phyloP scores from a whole-genome alignment of 2,113 vertebrate species.

The Ammodramus savannarum region DNA sequence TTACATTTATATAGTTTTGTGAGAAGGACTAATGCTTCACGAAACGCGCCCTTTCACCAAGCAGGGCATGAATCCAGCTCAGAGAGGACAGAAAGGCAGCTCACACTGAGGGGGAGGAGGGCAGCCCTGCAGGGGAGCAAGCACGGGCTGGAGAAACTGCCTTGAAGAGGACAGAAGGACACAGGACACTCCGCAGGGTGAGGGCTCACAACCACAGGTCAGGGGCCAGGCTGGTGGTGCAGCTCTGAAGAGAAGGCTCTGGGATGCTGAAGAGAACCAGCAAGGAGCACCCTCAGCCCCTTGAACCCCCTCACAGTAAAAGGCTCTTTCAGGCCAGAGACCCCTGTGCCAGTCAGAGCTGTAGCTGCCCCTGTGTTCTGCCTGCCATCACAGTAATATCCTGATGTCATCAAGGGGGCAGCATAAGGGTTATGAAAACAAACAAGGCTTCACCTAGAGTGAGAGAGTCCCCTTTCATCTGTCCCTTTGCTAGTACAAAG shows the following conservation, averaged over 20 bases:
- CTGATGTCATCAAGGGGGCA: not conserved
- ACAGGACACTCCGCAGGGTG: fast-evolving
- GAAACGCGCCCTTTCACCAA: fast-evolving
- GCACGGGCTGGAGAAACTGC: not conserved
- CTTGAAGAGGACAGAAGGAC: not conserved
- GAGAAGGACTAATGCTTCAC: not conserved
- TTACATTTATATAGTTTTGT: not conserved
- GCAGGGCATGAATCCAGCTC: not conserved
- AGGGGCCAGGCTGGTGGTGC: not conserved
- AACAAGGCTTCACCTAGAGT: not conserved
- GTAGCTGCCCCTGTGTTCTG: fast-evolving
- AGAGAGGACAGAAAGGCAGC: not conserved
- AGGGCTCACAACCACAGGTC: fast-evolving
- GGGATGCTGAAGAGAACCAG: fast-evolving
- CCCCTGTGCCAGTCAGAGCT: fast-evolving
- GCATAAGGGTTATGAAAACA: not conserved
- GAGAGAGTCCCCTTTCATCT: not conserved
- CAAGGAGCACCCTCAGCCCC: fast-evolving
- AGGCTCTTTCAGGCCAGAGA: not conserved
- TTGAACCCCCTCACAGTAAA: not conserved
- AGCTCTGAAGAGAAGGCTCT: not conserved
- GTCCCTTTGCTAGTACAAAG: not conserved
- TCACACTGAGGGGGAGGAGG: fast-evolving
- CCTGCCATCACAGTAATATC: fast-evolving
- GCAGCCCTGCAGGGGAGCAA: fast-evolving